These are phyloP conservation scores for Labeo catla DNA, from an alignment of 2,113 vertebrate genomes.

Conservation along the genomic window DNA sequence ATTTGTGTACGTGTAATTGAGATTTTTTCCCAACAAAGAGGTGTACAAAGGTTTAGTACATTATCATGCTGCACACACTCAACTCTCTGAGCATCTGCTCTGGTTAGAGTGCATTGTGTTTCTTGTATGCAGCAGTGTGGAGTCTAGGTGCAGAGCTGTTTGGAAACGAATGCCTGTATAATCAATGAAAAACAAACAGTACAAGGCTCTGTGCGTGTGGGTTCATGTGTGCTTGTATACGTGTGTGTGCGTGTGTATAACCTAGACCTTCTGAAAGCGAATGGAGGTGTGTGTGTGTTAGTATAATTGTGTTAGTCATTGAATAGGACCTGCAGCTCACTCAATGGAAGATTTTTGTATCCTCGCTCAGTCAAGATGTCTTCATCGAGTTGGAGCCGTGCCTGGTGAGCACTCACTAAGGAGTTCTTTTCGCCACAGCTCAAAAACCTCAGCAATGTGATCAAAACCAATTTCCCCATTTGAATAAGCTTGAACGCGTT, in stretches of 20 bases:
- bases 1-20: constrained; percentile 17
- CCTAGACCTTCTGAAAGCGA: constrained; percentile 22
- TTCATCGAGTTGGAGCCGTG: constrained; percentile 23
- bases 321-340: constrained; percentile 4
- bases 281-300: constrained; percentile 3
- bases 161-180: constrained; percentile 3
- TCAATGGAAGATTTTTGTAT: constrained; percentile 19
- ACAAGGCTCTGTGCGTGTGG: neutral
- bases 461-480: constrained; percentile 39
- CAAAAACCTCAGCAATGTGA: constrained; percentile 35
- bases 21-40: constrained; percentile 3
- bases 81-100: constrained; percentile 3
- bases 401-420: constrained; percentile 21
- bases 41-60: constrained; percentile 12
- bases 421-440: constrained; percentile 16
- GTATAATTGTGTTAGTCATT: constrained; percentile 26
- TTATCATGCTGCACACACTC: constrained; percentile 28
- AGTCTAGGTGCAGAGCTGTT: neutral
- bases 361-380: constrained; percentile 21
- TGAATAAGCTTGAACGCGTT: constrained; percentile 14
- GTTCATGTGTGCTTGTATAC: neutral
- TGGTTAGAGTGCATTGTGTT: constrained; percentile 24
- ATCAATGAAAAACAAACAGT: constrained; percentile 29
- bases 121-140: constrained; percentile 3
- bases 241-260: neutral